Conservation (phyloP, 1,140 invertebrate genomes). For the Eulimnadia texana region DNA sequence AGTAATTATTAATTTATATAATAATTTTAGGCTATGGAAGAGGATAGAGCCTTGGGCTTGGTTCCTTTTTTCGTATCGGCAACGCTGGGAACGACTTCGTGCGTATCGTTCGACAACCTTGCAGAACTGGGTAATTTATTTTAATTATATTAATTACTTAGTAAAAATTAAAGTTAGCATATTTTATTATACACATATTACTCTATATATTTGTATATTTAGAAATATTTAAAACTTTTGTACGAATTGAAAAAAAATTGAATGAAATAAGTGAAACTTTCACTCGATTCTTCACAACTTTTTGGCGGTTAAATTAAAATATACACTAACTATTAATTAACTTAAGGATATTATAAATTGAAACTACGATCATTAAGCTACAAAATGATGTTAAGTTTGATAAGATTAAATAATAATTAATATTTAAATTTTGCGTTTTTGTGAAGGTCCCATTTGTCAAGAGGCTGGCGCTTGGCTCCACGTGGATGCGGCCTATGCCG, state of each 20-base stretch:
- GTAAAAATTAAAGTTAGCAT: too few relatives aligned
- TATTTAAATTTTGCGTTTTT: too few relatives aligned
- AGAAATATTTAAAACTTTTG: too few relatives aligned
- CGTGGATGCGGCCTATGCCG: conserved; percentile 77
- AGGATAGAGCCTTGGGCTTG: conserved; percentile 75
- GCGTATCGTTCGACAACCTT: conserved; percentile 85
- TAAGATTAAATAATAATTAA: too few relatives aligned
- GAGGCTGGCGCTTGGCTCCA: conserved; percentile 67
- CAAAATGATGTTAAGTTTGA: too few relatives aligned
- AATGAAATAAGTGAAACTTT: not conserved
- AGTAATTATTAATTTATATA: not conserved
- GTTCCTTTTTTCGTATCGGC: conserved; percentile 94
- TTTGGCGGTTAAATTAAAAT: not conserved
- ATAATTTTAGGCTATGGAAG: conserved; percentile 57
- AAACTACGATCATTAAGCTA: too few relatives aligned
- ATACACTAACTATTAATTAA: too few relatives aligned
- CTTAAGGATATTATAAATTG: too few relatives aligned
- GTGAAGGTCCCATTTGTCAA: conserved; percentile 62
- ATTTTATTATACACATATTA: too few relatives aligned
- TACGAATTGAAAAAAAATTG: too few relatives aligned
- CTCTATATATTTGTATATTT: too few relatives aligned
- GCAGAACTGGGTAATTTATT: conserved; percentile 55
- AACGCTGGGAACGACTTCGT: conserved; percentile 83
- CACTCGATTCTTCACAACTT: not conserved
- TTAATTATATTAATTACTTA: too few relatives aligned